Percentiles rank a stretch among this genome's conserved stretches.
These are phyloP conservation scores for Periophthalmus modestus DNA, from an alignment of 2,113 vertebrate genomes.

Conservation along the genomic window DNA sequence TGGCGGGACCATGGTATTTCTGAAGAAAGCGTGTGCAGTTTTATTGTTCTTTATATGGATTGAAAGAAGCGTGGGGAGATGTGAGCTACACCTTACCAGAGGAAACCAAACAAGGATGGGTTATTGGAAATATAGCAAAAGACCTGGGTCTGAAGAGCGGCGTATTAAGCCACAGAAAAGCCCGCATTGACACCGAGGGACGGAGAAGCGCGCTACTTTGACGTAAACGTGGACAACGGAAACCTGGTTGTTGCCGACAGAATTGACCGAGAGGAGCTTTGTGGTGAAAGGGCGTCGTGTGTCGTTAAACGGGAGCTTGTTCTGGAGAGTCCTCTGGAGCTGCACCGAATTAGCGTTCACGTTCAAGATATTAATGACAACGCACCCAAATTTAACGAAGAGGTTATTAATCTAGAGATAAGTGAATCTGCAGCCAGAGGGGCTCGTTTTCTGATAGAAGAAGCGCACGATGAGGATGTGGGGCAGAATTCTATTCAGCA, in stretches of 20 bases:
- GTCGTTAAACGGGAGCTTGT: slow-evolving; percentile 75
- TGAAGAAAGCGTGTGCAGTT: not conserved
- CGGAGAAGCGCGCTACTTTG: slow-evolving; percentile 63
- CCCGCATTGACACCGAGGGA: slow-evolving; percentile 55
- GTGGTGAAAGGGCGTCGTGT: slow-evolving; percentile 65
- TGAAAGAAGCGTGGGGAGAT: not conserved
- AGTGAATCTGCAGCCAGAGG: slow-evolving; percentile 52
- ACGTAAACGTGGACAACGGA: slow-evolving; percentile 70
- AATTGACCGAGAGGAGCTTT: slow-evolving; percentile 77
- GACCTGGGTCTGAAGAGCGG: slow-evolving; percentile 71
- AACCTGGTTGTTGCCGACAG: slow-evolving; percentile 71
- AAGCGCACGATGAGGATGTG: slow-evolving; percentile 75
- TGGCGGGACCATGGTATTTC: not conserved
- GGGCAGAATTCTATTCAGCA: slow-evolving; percentile 71
- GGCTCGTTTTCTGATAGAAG: slow-evolving; percentile 71
- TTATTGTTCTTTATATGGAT: slow-evolving; percentile 12
- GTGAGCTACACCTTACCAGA: slow-evolving; percentile 75
- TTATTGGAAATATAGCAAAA: slow-evolving; percentile 70
- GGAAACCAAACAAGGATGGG: slow-evolving; percentile 75
- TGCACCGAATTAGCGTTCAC: slow-evolving; percentile 63
- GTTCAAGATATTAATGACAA: slow-evolving; percentile 83
- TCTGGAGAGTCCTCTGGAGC: slow-evolving; percentile 63
- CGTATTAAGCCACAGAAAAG: slow-evolving; percentile 56
- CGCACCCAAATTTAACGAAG: slow-evolving; percentile 64
- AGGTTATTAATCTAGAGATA: slow-evolving; percentile 64